Evolutionary conservation across 2,797 vertebrate species (phyloP), one percentile per base, ranked within the genome.

Genomic region (Enteromius viviparus): DNA sequence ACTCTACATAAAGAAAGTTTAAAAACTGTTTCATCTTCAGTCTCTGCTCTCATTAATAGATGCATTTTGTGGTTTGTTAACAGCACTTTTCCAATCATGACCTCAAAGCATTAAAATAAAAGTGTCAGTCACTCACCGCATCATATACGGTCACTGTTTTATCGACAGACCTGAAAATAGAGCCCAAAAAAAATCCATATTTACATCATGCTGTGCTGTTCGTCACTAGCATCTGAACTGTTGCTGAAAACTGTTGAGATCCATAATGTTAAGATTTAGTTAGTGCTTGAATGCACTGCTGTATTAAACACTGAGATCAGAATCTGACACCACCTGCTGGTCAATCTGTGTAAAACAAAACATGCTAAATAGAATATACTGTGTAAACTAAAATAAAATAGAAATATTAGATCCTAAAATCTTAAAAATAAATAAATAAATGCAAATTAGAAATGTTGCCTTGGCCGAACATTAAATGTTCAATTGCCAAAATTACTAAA

Each of bases 101-200:
- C 23, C 40, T 42, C n/a, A 29, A 47, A 17, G 19, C n/a, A 69
- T 62, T 2, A 7, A 26, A 21, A 9, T 32, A 74, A 40, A 32
- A 32, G 55, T 37, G 21, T 26, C 26, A 70, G 65, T 86, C 89
- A 96, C 96, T 96, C 91, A 97, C 96, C 21, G 87, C 91, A 85
- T 96, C 93, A 87, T 94, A 92, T 80, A 97, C 86, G 23, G 95
- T 91, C 62, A 97, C 93, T 10, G 91, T 93, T 89, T 97, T 96
- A 94, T 97, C 96, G 92, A 97, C 94, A 34, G 96, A 98, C 37
- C 97, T 98, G 93, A 80, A 85, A 71, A 42, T 2, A 92, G 89
- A 89, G 87, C 78, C 37, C 68, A 82, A 10, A 87, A 26, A 81
- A 74, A 88, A 47, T 81, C 49, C 70, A 42, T 68, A 58, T 40